Evolutionary conservation across 2,113 vertebrate species (phyloP).

Genomic region (Istiophorus platypterus): DNA sequence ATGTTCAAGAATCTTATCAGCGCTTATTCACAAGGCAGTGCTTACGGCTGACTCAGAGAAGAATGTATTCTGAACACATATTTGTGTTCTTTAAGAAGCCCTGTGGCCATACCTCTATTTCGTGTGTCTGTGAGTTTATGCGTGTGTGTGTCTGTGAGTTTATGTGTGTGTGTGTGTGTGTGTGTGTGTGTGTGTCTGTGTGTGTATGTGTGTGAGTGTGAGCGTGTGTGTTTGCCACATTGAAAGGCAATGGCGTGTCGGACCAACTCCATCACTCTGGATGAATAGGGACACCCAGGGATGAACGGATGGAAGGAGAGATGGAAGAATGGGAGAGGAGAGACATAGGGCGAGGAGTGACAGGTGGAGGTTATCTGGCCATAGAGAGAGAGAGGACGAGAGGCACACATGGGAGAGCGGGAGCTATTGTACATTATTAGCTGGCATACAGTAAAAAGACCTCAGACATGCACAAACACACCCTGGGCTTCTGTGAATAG

Average conservation of each 20-base stretch:
- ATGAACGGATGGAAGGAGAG: conserved; percentile 61
- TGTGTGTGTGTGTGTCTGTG: conserved; percentile 25
- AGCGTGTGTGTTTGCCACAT: conserved; percentile 22
- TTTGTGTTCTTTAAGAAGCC: conserved; percentile 41
- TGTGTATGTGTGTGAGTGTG: conserved; percentile 30
- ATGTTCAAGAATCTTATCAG: background rate
- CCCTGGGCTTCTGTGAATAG: conserved; percentile 26
- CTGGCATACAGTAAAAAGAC: conserved; percentile 55
- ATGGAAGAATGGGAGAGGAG: conserved; percentile 68
- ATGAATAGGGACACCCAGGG: conserved; percentile 74
- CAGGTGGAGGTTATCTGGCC: conserved; percentile 77
- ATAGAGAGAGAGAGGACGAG: conserved; percentile 43
- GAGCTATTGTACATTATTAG: conserved; percentile 68
- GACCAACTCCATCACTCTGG: conserved; percentile 73
- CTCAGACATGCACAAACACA: conserved; percentile 51
- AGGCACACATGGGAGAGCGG: conserved; percentile 24
- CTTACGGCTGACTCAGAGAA: background rate
- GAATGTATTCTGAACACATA: conserved; percentile 36
- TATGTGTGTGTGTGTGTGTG: conserved; percentile 27
- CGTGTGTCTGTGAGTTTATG: conserved; percentile 33
- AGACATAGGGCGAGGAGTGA: conserved; percentile 61
- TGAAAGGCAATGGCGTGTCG: conserved; percentile 69
- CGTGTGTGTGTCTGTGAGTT: conserved; percentile 38
- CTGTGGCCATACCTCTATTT: conserved; percentile 45
- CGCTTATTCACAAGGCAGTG: background rate